phyloP scores from a whole-genome alignment of 2,888 invertebrate species.

The Cephus pygmeus region DNA sequence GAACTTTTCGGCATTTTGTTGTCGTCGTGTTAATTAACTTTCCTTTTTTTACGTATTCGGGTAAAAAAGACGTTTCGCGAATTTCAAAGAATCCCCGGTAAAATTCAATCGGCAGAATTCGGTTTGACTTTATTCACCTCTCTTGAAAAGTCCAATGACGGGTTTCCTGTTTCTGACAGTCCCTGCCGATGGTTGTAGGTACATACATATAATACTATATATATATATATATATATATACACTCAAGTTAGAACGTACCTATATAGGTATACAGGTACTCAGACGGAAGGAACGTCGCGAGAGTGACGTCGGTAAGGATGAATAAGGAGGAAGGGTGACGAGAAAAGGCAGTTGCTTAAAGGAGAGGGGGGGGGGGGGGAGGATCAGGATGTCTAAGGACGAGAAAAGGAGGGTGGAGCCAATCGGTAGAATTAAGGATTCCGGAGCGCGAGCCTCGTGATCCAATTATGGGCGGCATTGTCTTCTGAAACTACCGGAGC shows the following conservation, averaged over 20 bases:
- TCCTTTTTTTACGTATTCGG: too few species aligned
- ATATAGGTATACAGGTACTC: background rate
- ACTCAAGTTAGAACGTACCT: background rate
- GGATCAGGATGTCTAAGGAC: conserved; percentile 9
- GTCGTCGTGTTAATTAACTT: background rate
- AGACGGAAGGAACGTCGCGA: background rate
- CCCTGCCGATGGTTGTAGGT: background rate
- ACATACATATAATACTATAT: background rate
- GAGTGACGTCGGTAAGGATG: background rate
- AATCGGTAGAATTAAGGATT: conserved; percentile 56
- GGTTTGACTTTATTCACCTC: conserved; percentile 17
- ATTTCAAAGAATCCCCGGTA: background rate
- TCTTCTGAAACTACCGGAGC: conserved; percentile 53
- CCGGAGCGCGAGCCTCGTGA: conserved; percentile 51
- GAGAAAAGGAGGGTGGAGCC: conserved; percentile 39
- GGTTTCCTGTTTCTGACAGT: background rate
- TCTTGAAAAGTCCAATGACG: conserved; percentile 17
- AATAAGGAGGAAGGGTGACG: background rate
- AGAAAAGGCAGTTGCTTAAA: background rate
- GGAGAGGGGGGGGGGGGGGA: background rate
- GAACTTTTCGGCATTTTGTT: background rate
- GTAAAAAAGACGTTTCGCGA: background rate
- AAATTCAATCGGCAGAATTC: conserved; percentile 20
- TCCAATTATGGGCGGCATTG: conserved; percentile 57
- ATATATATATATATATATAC: too few species aligned